These are phyloP conservation scores for Lasioglossum villosulum DNA, from an alignment of 2,888 invertebrate species.

Conservation along the genomic window DNA sequence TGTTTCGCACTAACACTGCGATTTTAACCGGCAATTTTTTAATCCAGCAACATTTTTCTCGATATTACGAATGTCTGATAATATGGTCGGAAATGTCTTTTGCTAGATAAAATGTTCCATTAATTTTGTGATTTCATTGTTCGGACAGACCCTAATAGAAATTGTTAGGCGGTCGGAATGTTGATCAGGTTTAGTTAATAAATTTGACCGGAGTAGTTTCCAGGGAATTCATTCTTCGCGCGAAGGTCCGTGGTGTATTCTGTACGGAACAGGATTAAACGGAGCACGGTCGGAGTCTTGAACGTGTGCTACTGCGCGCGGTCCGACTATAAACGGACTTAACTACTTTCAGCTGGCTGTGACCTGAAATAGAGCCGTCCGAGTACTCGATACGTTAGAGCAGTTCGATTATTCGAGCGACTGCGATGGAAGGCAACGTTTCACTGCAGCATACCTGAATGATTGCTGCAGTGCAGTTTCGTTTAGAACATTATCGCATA, in stretches of 20 bases:
- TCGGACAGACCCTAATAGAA: not conserved
- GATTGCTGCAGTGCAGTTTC: not conserved
- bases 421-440: not conserved
- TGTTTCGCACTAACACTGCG: not conserved
- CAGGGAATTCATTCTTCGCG: not conserved
- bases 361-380: not conserved
- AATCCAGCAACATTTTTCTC: too few relatives aligned
- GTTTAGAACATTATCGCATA: not conserved
- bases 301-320: not conserved
- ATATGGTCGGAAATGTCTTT: too few relatives aligned
- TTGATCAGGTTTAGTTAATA: not conserved
- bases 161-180: not conserved
- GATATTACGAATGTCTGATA: too few relatives aligned
- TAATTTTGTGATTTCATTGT: not conserved
- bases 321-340: slow-evolving; percentile 8
- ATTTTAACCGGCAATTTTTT: not conserved
- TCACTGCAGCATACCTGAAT: not conserved
- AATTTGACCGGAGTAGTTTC: not conserved
- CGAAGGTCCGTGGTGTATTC: not conserved
- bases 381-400: not conserved
- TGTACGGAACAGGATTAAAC: not conserved
- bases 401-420: not conserved
- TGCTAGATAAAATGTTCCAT: not conserved
- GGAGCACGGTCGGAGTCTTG: not conserved
- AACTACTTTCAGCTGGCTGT: slow-evolving; percentile 10